phyloP scores from a whole-genome alignment of 53 echinoderm and acorn worm genomes.

The Astropecten irregularis region DNA sequence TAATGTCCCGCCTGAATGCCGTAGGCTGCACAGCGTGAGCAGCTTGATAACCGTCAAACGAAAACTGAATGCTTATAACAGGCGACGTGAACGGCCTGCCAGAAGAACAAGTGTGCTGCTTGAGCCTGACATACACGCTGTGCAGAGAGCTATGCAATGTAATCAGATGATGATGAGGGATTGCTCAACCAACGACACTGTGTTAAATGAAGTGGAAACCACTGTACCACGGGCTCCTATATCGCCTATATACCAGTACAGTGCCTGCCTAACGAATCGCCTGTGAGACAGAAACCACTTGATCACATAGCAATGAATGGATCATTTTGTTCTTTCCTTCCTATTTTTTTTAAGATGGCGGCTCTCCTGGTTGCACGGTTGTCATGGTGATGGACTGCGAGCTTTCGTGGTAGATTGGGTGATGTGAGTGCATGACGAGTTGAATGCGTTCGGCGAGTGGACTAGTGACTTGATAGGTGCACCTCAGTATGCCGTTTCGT shows the following conservation, averaged over 20 bases:
- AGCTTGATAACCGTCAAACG: slow-evolving; percentile 4
- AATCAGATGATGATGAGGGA: not conserved
- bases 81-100: not conserved
- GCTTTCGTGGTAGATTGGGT: slow-evolving; percentile 30
- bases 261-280: too few relatives aligned
- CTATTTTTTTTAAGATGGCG: too few relatives aligned
- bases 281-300: too few relatives aligned
- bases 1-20: not conserved
- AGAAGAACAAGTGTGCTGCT: not conserved
- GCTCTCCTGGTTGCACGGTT: slow-evolving; percentile 30
- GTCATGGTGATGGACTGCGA: slow-evolving; percentile 12
- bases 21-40: not conserved
- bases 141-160: too few relatives aligned
- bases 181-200: not conserved
- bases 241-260: too few relatives aligned
- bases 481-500: slow-evolving; percentile 4
- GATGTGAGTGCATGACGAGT: slow-evolving; percentile 31
- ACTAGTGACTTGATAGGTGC: slow-evolving; percentile 10
- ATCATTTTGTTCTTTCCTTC: too few relatives aligned
- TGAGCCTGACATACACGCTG: not conserved
- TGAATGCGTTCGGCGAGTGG: too few relatives aligned
- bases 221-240: too few relatives aligned
- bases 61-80: not conserved
- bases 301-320: too few relatives aligned
- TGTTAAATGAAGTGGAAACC: slow-evolving; percentile 31